A percentile compares a stretch with the other conserved stretches of the same genome.
Conservation (phyloP, 2,113 vertebrate species). For the Typhlomys cinereus region DNA sequence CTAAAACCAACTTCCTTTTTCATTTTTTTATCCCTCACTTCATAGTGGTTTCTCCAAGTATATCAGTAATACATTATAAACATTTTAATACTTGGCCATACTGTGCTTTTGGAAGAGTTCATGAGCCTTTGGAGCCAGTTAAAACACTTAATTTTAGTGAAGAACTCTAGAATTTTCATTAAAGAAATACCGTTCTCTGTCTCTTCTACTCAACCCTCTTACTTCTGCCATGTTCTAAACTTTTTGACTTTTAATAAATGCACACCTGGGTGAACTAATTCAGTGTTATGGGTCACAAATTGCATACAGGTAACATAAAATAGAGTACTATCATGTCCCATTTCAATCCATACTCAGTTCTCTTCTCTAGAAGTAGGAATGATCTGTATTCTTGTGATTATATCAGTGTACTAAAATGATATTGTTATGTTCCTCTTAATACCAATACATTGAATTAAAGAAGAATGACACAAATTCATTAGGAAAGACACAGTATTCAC, state of each 20-base stretch:
- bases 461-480: not conserved
- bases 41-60: not conserved
- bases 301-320: not conserved
- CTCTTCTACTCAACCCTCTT: not conserved
- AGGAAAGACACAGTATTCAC: not conserved
- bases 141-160: not conserved
- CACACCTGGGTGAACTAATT: not conserved
- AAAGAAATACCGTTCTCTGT: not conserved
- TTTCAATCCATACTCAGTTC: not conserved
- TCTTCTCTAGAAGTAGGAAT: not conserved
- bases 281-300: not conserved
- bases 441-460: not conserved
- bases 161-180: not conserved
- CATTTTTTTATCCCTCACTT: not conserved
- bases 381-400: conserved; percentile 14
- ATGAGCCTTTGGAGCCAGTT: not conserved
- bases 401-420: not conserved
- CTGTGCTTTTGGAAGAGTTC: not conserved
- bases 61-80: not conserved
- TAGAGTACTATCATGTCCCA: not conserved
- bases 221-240: not conserved
- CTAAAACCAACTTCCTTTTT: not conserved
- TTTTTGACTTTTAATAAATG: not conserved
- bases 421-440: not conserved
- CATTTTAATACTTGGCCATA: not conserved